Evolutionary conservation across 37 sponge, comb jelly and placozoan species (phyloP), one percentile per base, ranked within the genome.

Genomic region (Amphimedon queenslandica): DNA sequence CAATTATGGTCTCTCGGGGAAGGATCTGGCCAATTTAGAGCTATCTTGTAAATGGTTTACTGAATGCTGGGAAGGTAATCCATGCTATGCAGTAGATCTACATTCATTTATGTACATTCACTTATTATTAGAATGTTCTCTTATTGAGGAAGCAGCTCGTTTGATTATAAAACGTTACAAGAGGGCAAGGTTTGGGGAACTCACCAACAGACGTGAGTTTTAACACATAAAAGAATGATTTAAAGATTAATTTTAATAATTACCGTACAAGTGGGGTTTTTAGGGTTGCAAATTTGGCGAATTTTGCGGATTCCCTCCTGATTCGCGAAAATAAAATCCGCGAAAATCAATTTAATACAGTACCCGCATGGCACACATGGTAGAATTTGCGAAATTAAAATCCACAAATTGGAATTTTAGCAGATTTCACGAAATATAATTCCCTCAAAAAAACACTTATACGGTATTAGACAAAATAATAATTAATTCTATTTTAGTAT

Each of bases 131-230:
- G 81, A 68, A 11, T 70, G 38, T 42, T 75, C 81, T 6, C 34
- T 86, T 25, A 80, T 80, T 30, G 87, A 87, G 37, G 87, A 87
- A 69, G 80, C 87, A n/a, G 87, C 87, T 37, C 67, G 81, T 66
- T 16, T 75, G 42, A 64, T 76, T 38, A 70, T 80, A 4, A 76
- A 63, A 51, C 30, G 53, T 18, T 4, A 71, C 70, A 60, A 71
- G 57, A 76, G 43, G 31, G 41, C 30, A 40, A 60, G 64, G 16
- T 70, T 80, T 70, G 81, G 81, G 51, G 76, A 80, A 41, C 58
- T 80, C 20, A 51, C 41, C 35, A 80, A 80, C 42, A 75, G 87
- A 87, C 53, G 75, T 79, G 61, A 64, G 56, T 37, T 35, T 40
- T 3, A 3, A n/a, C 25, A 69, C 64, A 67, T 23, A 69, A 1